These are phyloP conservation scores for Phacellophora camtschatica DNA, from an alignment of 30 jellyfish, hydroid and myxozoan genomes.

Conservation along the genomic window DNA sequence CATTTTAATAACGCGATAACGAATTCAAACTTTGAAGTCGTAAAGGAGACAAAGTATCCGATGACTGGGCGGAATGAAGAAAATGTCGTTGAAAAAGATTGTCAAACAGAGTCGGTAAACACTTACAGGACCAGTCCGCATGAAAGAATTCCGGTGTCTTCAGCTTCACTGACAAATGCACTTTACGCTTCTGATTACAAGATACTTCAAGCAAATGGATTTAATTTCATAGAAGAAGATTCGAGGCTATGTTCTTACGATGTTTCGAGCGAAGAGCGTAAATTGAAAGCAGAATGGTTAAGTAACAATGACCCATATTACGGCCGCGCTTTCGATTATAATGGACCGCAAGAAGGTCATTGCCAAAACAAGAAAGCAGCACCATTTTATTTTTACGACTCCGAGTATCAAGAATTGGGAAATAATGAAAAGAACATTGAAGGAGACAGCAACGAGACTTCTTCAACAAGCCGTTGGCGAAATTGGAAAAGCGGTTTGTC, in stretches of 20 bases:
- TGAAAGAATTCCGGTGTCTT: no score
- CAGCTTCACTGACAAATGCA: conserved; percentile 33
- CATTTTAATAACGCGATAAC: no score
- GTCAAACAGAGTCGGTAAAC: no score
- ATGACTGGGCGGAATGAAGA: no score
- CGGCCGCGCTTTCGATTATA: neutral
- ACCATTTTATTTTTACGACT: neutral
- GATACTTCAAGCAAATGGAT: conserved; percentile 37
- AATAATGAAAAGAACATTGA: neutral
- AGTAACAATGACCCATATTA: neutral
- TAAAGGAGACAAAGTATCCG: no score
- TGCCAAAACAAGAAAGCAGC: neutral
- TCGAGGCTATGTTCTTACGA: neutral
- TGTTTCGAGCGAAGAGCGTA: neutral
- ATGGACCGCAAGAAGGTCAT: neutral
- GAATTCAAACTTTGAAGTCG: no score
- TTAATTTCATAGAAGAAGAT: neutral
- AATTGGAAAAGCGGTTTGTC: conserved; percentile 66
- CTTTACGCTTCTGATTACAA: conserved; percentile 51
- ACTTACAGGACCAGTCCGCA: no score
- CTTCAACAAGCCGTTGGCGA: conserved; percentile 39
- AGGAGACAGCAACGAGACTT: neutral
- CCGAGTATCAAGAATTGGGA: neutral
- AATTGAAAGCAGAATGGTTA: neutral
- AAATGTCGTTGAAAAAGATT: no score